Conservation (phyloP, 2,888 invertebrate genomes). For the Arge pagana region DNA sequence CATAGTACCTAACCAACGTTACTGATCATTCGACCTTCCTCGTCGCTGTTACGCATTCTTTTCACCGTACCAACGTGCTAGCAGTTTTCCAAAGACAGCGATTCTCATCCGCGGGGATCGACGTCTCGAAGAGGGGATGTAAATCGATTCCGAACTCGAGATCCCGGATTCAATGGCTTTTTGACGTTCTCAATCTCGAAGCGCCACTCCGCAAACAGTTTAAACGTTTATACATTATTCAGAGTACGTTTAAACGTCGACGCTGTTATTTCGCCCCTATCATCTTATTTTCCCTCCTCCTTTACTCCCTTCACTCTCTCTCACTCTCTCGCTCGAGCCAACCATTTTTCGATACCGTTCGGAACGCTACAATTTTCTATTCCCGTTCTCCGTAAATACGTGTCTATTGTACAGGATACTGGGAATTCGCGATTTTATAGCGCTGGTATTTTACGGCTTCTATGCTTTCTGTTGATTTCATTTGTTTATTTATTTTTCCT, state of each 20-base stretch:
- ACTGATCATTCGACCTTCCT: no score
- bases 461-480: no score
- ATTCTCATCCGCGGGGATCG: neutral
- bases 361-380: no score
- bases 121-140: no score
- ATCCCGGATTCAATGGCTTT: no score
- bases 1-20: no score
- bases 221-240: conserved; percentile 20
- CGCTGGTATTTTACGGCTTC: no score
- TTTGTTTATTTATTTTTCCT: no score
- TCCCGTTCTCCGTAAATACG: conserved; percentile 18
- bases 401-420: conserved; percentile 13
- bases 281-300: neutral
- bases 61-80: no score
- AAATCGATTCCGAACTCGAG: conserved; percentile 2
- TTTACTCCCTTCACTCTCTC: neutral
- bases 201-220: neutral
- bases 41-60: no score
- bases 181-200: neutral
- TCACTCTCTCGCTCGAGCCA: neutral
- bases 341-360: no score
- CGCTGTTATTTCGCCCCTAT: neutral
- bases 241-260: conserved; percentile 19
- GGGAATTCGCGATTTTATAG: conserved; percentile 9
- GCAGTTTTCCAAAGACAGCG: neutral